Conservation (phyloP, 2,113 vertebrate species). For the Panurus biarmicus region DNA sequence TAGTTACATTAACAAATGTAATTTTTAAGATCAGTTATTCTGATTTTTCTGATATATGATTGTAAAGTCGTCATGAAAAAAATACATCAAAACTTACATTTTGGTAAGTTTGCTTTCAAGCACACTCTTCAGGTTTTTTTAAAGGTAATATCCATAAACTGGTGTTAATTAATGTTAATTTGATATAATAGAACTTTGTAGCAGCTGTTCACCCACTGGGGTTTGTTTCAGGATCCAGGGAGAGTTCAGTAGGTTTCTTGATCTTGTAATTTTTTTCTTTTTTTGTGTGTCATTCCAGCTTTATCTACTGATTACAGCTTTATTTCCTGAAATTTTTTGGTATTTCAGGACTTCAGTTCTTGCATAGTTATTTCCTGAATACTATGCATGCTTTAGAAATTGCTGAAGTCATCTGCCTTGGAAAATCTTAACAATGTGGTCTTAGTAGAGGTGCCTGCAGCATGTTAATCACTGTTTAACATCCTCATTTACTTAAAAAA, state of each 20-base stretch:
- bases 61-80: background rate
- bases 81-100: background rate
- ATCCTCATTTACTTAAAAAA: background rate
- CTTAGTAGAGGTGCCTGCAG: background rate
- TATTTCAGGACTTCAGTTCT: background rate
- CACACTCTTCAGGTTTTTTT: background rate
- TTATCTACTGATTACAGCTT: background rate
- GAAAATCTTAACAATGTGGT: background rate
- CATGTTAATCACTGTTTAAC: background rate
- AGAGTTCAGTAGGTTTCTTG: background rate
- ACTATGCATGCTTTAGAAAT: background rate
- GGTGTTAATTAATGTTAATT: background rate
- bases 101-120: background rate
- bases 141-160: background rate
- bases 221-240: background rate
- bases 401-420: background rate
- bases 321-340: background rate
- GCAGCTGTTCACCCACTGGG: background rate
- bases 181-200: background rate
- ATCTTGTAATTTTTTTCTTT: background rate
- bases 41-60: background rate
- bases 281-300: background rate
- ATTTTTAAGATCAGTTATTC: background rate
- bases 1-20: background rate
- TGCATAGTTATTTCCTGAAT: background rate